Conservation (phyloP, 2,888 invertebrate species). For the Panopea generosa region DNA sequence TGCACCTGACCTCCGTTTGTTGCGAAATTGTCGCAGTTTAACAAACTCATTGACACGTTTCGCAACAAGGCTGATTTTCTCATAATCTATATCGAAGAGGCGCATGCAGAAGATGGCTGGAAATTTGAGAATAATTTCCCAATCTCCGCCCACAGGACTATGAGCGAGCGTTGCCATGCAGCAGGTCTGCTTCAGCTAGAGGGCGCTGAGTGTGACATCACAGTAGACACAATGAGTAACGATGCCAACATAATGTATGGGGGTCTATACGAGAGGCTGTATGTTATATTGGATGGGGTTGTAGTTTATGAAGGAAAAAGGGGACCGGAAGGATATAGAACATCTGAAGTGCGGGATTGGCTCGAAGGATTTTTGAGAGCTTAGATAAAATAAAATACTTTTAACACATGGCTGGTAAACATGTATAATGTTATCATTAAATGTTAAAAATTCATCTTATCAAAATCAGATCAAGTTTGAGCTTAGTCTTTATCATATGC, state of each 20-base stretch:
- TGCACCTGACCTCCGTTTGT: constrained; percentile 81
- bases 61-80: constrained; percentile 74
- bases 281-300: constrained; percentile 70
- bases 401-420: too few species aligned
- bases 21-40: constrained; percentile 73
- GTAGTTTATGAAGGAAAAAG: constrained; percentile 73
- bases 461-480: too few species aligned
- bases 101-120: constrained; percentile 81
- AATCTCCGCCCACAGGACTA: constrained; percentile 64
- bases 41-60: constrained; percentile 70
- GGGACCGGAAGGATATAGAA: constrained; percentile 72
- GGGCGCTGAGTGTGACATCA: constrained; percentile 65
- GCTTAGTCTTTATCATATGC: too few species aligned
- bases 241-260: constrained; percentile 73
- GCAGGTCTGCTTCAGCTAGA: constrained; percentile 59
- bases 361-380: constrained; percentile 50
- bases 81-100: constrained; percentile 80
- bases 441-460: too few species aligned
- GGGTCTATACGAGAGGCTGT: constrained; percentile 77
- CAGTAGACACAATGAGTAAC: constrained; percentile 75
- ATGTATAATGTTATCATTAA: too few species aligned
- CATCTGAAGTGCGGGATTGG: constrained; percentile 75
- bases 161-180: constrained; percentile 71
- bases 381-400: too few species aligned
- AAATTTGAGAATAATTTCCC: constrained; percentile 71